Percentiles rank a stretch among this genome's conserved stretches.
Conservation (phyloP, 2,888 invertebrate species). For the Tetragonula carbonaria region DNA sequence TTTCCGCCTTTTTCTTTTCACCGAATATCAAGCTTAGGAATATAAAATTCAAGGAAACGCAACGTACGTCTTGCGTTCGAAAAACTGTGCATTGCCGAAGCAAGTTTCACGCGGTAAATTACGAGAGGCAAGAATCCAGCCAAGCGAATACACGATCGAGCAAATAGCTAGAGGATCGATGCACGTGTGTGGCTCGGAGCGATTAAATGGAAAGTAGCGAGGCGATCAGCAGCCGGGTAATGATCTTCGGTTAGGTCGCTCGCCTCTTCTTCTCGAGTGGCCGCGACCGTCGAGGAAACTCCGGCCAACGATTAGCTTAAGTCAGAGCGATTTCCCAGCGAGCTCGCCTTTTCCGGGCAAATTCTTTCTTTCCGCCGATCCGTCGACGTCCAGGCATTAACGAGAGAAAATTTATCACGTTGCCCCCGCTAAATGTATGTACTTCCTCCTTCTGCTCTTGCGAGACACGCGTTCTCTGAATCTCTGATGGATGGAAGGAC, state of each 20-base stretch:
- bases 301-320: conserved; percentile 35
- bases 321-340: conserved; percentile 44
- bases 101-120: background rate
- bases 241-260: conserved; percentile 63
- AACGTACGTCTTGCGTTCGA: no score
- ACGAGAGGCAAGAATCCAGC: background rate
- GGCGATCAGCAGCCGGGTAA: conserved; percentile 61
- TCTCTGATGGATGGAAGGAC: background rate
- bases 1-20: no score
- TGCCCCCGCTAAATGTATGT: conserved; percentile 23
- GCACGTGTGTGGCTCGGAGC: conserved; percentile 50
- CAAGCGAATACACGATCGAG: conserved; percentile 17
- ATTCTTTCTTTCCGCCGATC: conserved; percentile 40
- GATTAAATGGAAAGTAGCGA: conserved; percentile 69
- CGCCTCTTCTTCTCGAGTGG: conserved; percentile 43
- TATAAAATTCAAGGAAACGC: no score
- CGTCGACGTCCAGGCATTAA: conserved; percentile 35
- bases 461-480: conserved; percentile 2
- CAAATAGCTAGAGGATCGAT: conserved; percentile 14
- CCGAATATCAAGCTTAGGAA: no score
- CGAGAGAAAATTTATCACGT: conserved; percentile 43
- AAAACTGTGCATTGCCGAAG: background rate
- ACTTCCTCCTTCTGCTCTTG: conserved; percentile 23
- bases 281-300: conserved; percentile 57
- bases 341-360: conserved; percentile 39